Conservation (phyloP, 64 coral and sea anemone species). For the Stichodactyla mertensii region DNA sequence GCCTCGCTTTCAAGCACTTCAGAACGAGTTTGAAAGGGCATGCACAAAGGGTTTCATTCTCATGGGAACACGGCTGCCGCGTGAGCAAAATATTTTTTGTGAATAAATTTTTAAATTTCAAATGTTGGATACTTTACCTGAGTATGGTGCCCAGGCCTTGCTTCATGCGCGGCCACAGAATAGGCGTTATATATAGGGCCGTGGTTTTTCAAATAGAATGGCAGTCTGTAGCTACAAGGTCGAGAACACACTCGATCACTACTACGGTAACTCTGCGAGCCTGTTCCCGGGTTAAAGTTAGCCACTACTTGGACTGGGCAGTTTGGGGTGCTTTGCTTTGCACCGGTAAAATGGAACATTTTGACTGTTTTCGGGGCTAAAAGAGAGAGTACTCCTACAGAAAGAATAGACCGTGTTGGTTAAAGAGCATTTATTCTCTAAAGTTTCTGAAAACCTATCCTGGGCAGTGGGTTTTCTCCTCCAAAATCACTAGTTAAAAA, state of each 20-base stretch:
- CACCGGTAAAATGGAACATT: slow-evolving; percentile 91
- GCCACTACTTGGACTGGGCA: slow-evolving; percentile 87
- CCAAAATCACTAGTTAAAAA: too few species aligned
- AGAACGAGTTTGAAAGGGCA: too few species aligned
- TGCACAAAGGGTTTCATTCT: too few species aligned
- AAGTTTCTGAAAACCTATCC: too few species aligned
- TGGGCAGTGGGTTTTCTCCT: too few species aligned
- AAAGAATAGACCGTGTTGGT: neutral
- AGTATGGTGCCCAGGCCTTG: slow-evolving; percentile 91
- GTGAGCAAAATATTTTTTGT: neutral
- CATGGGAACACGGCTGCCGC: neutral
- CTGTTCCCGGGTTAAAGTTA: slow-evolving; percentile 86
- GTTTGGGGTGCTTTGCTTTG: slow-evolving; percentile 60
- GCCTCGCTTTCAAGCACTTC: too few species aligned
- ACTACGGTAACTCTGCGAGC: slow-evolving; percentile 68
- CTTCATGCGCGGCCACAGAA: slow-evolving; percentile 92
- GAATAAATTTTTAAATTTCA: neutral
- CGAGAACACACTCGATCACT: slow-evolving; percentile 35
- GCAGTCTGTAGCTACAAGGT: slow-evolving; percentile 58
- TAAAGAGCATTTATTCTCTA: neutral
- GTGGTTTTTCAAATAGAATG: slow-evolving; percentile 85
- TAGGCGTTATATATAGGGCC: slow-evolving; percentile 93
- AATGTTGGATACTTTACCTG: slow-evolving; percentile 44
- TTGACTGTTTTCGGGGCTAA: slow-evolving; percentile 52
- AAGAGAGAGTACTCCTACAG: slow-evolving; percentile 57